Evolutionary conservation across 2,797 vertebrate species (phyloP), one percentile per base, ranked within the genome.

Genomic region (Amblyopsis hoosieri): DNA sequence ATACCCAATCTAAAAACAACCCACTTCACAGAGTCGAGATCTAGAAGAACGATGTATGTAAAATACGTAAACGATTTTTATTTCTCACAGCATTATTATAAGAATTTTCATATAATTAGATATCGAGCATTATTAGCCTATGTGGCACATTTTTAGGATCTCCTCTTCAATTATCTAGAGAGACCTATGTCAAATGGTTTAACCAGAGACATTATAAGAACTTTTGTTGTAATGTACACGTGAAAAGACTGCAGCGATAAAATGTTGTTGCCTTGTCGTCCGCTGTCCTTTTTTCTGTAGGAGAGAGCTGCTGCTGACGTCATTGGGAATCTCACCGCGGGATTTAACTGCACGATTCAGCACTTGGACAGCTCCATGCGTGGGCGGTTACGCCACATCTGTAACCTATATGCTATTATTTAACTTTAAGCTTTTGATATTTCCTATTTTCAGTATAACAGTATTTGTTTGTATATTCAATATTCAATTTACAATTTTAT

Each of bases 1-100:
- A 45, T 2, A 63, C 7, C 61, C 12, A 3, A 60, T 46, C 86
- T 89, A 91, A 87, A 90, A 88, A 91, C 90, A 90, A 45, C 82
- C 45, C 64, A 10, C 56, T 54, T 51, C 15, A 54, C 12, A 19
- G 51, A 9, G 2, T 17, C 12, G 12, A 13, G 10, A 48, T 14
- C 3, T 5, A 4, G 12, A 48, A 48, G 4, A 48, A 14, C 12
- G n/a, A 14, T 12, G 4, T 14, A 14, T 12, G n/a, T n/a, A 48
- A 12, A 48, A 12, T 48, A 48, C 7, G 7, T 42, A 42, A 42
- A 42, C 37, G 8, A 42, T 8, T 42, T 2, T 8, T 42, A 42
- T 42, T 42, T 42, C 9, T 9, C 9, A 42, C 6, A 42, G 8
- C 37, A 42, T 42, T 7, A 42, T 42, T 7, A 42, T 2, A 42